A percentile compares a stretch with the other conserved stretches of the same genome.
These are phyloP conservation scores for Bombus sylvicola DNA, from an alignment of 1,140 invertebrate species.

Conservation along the genomic window DNA sequence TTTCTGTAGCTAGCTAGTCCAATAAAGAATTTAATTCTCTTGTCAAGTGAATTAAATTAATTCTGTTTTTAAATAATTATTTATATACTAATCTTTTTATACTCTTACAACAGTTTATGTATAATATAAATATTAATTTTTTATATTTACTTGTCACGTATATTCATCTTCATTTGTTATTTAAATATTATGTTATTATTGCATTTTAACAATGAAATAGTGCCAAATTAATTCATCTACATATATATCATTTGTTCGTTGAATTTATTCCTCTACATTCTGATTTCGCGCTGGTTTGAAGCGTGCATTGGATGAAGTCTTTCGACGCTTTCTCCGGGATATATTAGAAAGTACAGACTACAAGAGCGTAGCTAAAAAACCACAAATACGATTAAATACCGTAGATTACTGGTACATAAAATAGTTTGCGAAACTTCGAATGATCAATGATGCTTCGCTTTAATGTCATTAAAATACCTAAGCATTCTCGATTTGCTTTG, in stretches of 20 bases:
- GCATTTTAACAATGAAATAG: background rate
- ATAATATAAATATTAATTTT: background rate
- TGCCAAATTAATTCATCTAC: background rate
- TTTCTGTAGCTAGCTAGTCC: background rate
- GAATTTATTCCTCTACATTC: background rate
- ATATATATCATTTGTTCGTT: background rate
- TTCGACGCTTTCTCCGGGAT: constrained; percentile 55
- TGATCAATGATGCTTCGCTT: background rate
- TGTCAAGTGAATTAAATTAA: background rate
- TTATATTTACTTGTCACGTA: no score
- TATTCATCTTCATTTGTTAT: no score
- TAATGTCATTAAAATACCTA: background rate
- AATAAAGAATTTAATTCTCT: background rate
- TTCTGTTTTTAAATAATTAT: background rate
- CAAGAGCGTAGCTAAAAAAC: constrained; percentile 16
- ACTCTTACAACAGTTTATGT: background rate
- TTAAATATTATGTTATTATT: background rate
- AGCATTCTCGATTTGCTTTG: background rate
- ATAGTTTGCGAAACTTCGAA: background rate
- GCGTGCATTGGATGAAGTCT: constrained; percentile 30
- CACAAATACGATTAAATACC: constrained; percentile 17
- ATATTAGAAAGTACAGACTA: constrained; percentile 58
- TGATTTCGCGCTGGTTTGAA: constrained; percentile 19
- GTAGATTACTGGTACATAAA: background rate
- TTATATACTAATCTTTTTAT: background rate